phyloP scores from a whole-genome alignment of 2,113 vertebrate genomes.

The Zapus hudsonius region DNA sequence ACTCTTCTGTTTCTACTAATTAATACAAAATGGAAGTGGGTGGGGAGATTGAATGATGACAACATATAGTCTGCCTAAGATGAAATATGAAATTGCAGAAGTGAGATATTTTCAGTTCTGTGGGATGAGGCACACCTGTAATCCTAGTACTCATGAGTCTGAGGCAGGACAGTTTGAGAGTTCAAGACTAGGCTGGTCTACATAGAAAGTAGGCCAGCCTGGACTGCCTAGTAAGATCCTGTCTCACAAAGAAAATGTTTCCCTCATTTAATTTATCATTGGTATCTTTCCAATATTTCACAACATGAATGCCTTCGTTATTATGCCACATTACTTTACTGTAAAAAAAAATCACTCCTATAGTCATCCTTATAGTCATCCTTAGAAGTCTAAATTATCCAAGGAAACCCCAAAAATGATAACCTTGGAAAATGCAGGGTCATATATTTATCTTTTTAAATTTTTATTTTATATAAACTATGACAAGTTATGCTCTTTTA shows the following conservation, averaged over 20 bases:
- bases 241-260: background rate
- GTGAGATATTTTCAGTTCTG: background rate
- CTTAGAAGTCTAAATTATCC: background rate
- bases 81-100: background rate
- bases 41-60: background rate
- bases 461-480: too few species aligned
- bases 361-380: background rate
- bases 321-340: background rate
- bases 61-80: background rate
- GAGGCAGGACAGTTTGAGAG: background rate
- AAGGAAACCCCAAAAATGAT: constrained; percentile 25
- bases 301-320: background rate
- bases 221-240: background rate
- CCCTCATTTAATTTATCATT: background rate
- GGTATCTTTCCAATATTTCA: background rate
- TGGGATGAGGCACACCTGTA: background rate
- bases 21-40: constrained; percentile 15
- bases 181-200: background rate
- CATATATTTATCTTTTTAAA: too few species aligned
- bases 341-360: too few species aligned
- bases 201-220: background rate
- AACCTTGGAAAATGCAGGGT: constrained; percentile 15
- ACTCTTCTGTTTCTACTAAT: background rate
- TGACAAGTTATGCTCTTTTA: too few species aligned
- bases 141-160: background rate